Evolutionary conservation across 2,888 invertebrate species (phyloP), one percentile per base, ranked within the genome.

Genomic region (Panopea generosa): DNA sequence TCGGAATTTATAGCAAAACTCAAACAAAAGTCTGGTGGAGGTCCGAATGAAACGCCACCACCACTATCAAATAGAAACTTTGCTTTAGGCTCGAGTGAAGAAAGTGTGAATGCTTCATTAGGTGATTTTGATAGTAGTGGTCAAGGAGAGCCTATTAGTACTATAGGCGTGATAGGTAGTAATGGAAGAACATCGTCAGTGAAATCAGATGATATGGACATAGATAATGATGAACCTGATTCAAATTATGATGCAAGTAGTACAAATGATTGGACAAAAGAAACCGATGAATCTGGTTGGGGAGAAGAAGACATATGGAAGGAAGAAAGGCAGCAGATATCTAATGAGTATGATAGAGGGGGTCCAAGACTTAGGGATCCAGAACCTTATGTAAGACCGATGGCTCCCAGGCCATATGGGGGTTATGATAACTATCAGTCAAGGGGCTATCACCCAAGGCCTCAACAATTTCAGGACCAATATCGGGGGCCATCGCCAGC

Each of bases 1-100:
- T 82, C 78, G 43, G 90, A 90, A 74, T 90, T 90, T 69, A 86
- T 86, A n/a, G 86, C 87, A 49, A 90, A 89, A 74, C 79, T 90
- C 47, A 88, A 88, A 47, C 83, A 86, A 55, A 89, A 89, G 78
- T 88, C 90, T 24, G 56, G 72, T 59, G 65, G 67, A 18, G 68
- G 75, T 57, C 47, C 74, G 29, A 68, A 78, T 60, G 65, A 77
- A 55, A 83, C 85, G 14, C 82, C 74, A 14, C 65, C 65, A 2
- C 66, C 66, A 3, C 59, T 68, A 6, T 65, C 56, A n/a, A 56
- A 47, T 45, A 47, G 77, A 27, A 73, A 38, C 33, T 22, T 67
- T 18, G 57, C 71, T n/a, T 38, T 43, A 18, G 55, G 65, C 16
- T 33, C 45, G 11, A 38, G 33, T 22, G 68, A 49, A 20, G 61